Evolutionary conservation across 2,888 invertebrate genomes (phyloP), one percentile per base, ranked within the genome.

Genomic region (Eupithecia inturbata): DNA sequence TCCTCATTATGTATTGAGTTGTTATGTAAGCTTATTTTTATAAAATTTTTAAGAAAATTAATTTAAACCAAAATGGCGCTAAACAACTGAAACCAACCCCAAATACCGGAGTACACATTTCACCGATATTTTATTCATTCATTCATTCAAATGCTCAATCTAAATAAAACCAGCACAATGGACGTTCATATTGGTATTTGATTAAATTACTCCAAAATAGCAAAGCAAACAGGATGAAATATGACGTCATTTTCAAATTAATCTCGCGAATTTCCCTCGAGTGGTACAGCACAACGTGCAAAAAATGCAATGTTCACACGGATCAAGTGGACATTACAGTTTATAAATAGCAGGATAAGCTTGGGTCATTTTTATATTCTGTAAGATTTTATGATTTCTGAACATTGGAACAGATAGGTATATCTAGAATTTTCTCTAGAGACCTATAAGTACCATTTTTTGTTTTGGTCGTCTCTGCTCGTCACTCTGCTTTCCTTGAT

Each of bases 221-320:
- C 76, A 73, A 76, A 66, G 70, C 68, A 72, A 78, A 76, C 70
- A 74, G 75, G 41, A 71, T 78, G 62, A 76, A 77, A 77, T 77
- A 73, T 77, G 64, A 74, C 72, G 73, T 72, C 76, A 76, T 75
- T 77, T 77, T 63, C 71, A 77, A 78, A 78, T 75, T 73, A 73
- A 75, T 72, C 74, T 72, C 70, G 53, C 69, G 69, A 70, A 80
- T 80, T 80, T 80, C 80, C 80, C 80, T 67, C 41, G 78, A 75
- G 77, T 66, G 71, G 36, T 69, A 70, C 68, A 74, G 73, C 71
- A 70, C 69, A 75, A 75, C 73, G 74, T 72, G 71, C 74, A 79
- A 77, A 77, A 78, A 77, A 74, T 26, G 72, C 53, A 39, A 64
- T 62, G 63, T 67, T 80, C 71, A 79, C 74, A 73, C 77, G 78